Base-by-base conservation (phyloP, 1,140 invertebrate species). In the Thrips palmi region DNA sequence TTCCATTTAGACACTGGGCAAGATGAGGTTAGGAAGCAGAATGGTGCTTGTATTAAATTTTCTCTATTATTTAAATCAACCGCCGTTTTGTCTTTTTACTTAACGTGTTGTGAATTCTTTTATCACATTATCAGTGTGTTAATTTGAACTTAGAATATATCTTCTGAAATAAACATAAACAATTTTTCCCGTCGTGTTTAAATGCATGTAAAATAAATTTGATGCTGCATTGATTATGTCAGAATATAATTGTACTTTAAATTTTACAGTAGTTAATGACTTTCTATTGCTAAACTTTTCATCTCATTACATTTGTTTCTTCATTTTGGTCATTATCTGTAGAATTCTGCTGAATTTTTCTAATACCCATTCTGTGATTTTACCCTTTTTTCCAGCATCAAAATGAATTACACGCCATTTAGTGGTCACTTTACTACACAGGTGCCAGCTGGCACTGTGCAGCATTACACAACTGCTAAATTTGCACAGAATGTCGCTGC, bases 351-450 rank as follows among this genome's bases (percentile, higher is more conserved):
- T 19, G 33, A 5, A 30, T 7, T 38, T 38, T 5, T 20, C n/a
- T 4, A 4, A 18, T 34, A 18, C 33, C 17, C 21, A 3, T 15
- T 20, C 17, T 10, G 31, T 19, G 32, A 4, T 33, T n/a, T 18
- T 14, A 35, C 11, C 15, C 21, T 14, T 23, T 23, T 10, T 21
- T 20, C 4, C 18, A 34, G 23, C 21, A 10, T 31, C 24, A 62
- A 55, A 38, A 77, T 77, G 74, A 77, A 77, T 60, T 77, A 76
- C 45, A 68, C 71, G 20, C 71, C 72, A 14, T 76, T 76, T 47
- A 62, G 65, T 12, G 65, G 66, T 17, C 69, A 68, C 22, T 68
- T 68, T 37, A 66, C 71, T 14, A 64, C 71, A 25, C 64, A 70
- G 28, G 56, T 71, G 37, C 65, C 68, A 18, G 17, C 57, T 68